Base-by-base conservation (phyloP, 2,797 vertebrate genomes). In the Ptychobarbus kaznakovi region DNA sequence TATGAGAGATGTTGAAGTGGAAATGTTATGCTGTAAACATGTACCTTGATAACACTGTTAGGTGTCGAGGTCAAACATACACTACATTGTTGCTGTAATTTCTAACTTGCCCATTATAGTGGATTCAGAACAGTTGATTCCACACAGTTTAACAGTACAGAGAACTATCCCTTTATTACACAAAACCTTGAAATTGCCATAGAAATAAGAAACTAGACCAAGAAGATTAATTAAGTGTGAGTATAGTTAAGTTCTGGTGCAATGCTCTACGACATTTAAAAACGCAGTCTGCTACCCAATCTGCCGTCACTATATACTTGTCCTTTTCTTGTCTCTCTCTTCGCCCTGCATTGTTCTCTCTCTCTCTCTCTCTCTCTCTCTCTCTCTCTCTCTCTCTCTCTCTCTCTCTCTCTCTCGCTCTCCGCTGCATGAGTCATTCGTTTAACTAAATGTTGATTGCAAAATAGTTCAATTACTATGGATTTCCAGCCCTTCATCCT, bases 401-500 rank as follows among this genome's bases (percentile, higher is more conserved):
- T 46, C 46, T 15, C 46, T 15, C 20, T 74, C 53, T 76, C 68
- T n/a, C 46, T 86, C 72, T 77, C 20, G 16, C 22, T 35, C 22
- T 25, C 10, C 12, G 3, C 51, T 72, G 66, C 76, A 72, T 79
- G 83, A 85, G 46, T 74, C 61, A 61, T 51, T 58, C 63, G 20
- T 85, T 72, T 61, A 46, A 18, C 66, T 70, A 81, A 86, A 86
- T 74, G 81, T 81, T 85, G 82, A 83, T 83, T 56, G 61, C 80
- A 81, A 44, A 86, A 84, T 82, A 81, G 83, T 84, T 83, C 49
- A 77, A 84, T 83, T 84, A 70, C 80, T 84, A 83, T 81, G 66
- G 82, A 73, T 87, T 38, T 79, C 82, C 79, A 83, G 65, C 82
- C 88, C 87, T 77, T 56, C 46, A 83, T 87, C 82, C 88, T 66